Percentiles rank a stretch among this genome's conserved stretches.
Evolutionary conservation across 2,113 vertebrate species (phyloP).

Genomic region (Dunckerocampus dactyliophorus): DNA sequence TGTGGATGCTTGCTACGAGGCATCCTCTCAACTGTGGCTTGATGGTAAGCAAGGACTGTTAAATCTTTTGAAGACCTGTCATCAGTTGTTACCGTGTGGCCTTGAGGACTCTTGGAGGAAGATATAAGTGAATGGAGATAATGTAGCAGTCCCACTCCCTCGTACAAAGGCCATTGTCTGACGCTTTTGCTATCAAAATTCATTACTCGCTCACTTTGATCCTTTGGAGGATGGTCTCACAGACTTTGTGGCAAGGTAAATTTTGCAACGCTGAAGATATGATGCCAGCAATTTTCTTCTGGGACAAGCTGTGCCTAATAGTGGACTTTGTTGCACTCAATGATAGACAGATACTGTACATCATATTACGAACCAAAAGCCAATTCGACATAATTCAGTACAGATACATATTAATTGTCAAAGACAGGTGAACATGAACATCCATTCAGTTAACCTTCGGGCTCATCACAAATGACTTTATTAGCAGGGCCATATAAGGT

Average conservation of each 20-base stretch:
- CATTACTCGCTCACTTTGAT: conserved; percentile 46
- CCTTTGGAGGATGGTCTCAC: conserved; percentile 33
- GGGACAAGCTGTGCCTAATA: conserved; percentile 4
- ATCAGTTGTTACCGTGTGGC: conserved; percentile 51
- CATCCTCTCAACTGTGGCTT: conserved; percentile 11
- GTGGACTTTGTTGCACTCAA: conserved; percentile 37
- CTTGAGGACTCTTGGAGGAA: conserved; percentile 52
- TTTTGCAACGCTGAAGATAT: conserved; percentile 44
- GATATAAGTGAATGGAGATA: conserved; percentile 57
- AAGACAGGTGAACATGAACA: conserved; percentile 41
- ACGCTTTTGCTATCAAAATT: conserved; percentile 48
- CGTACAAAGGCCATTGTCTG: conserved; percentile 57
- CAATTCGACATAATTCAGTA: background rate
- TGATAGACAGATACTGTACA: conserved; percentile 17
- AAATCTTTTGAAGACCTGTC: conserved; percentile 33
- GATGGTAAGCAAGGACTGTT: conserved; percentile 32
- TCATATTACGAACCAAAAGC: conserved; percentile 11
- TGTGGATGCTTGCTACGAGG: background rate
- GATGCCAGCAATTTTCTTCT: conserved; percentile 19
- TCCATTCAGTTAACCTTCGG: conserved; percentile 76
- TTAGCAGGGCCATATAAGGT: conserved; percentile 76
- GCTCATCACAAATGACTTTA: conserved; percentile 77
- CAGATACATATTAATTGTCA: background rate
- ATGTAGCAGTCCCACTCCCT: conserved; percentile 47
- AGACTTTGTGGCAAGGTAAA: conserved; percentile 34